A percentile compares a stretch with the other conserved stretches of the same genome.
These are phyloP conservation scores for Formica aserva DNA, from an alignment of 2,888 invertebrate genomes.

Conservation along the genomic window DNA sequence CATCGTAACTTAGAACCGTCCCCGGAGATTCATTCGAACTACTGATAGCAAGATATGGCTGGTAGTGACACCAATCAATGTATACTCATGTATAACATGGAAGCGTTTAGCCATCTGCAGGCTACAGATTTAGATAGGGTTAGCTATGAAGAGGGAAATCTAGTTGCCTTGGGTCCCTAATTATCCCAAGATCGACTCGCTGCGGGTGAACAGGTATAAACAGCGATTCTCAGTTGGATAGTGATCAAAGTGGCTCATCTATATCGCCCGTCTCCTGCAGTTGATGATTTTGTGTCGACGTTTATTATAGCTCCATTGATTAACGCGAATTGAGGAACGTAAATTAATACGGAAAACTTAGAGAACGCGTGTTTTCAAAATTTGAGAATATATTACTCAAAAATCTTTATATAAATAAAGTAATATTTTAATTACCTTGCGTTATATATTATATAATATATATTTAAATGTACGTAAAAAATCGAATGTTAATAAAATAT, in stretches of 20 bases:
- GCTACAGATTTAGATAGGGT: constrained; percentile 75
- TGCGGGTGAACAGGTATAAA: constrained; percentile 71
- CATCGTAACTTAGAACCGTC: constrained; percentile 28
- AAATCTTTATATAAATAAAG: neutral
- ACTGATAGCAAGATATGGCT: constrained; percentile 54
- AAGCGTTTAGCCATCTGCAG: constrained; percentile 69
- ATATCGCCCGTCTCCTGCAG: neutral
- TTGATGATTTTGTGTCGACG: neutral
- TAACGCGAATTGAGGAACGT: neutral
- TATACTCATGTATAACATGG: constrained; percentile 68
- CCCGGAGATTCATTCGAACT: constrained; percentile 64
- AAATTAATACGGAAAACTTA: neutral
- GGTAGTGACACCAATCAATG: constrained; percentile 70
- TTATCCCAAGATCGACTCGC: constrained; percentile 72
- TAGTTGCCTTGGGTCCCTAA: constrained; percentile 71
- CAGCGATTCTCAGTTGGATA: constrained; percentile 67
- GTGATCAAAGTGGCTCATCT: constrained; percentile 44
- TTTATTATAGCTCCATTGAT: neutral
- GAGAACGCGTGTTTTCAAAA: neutral
- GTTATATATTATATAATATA: neutral
- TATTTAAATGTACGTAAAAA: neutral
- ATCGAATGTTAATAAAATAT: neutral
- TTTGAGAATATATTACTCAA: neutral
- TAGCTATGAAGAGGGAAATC: constrained; percentile 72
- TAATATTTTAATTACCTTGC: neutral